Conservation (phyloP, 1,140 invertebrate genomes). For the Goniozus legneri region DNA sequence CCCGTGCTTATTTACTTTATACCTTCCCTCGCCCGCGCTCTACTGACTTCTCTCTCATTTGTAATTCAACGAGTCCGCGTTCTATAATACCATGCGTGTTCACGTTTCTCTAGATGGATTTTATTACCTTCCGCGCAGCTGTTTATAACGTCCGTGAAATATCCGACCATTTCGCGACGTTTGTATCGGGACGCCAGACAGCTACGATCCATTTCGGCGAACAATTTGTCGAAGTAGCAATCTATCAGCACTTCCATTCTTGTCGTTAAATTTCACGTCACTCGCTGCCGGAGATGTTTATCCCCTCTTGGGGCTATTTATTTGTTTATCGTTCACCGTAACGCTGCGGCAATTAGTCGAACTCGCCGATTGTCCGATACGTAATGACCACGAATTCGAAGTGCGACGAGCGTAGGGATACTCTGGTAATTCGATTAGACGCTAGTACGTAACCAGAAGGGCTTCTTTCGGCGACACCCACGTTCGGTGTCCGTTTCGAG, state of each 20-base stretch:
- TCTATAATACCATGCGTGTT: no score
- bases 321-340: no score
- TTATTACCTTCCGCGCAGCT: conserved; percentile 61
- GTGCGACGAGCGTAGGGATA: no score
- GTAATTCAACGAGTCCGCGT: no score
- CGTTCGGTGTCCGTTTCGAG: no score
- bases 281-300: no score
- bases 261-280: no score
- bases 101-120: not conserved
- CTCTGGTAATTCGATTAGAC: conserved; percentile 46
- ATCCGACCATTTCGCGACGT: conserved; percentile 62
- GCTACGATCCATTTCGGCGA: conserved; percentile 62
- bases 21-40: not conserved
- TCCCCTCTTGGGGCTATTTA: no score
- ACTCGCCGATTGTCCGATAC: no score
- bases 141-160: conserved; percentile 67
- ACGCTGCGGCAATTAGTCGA: no score
- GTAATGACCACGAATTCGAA: no score
- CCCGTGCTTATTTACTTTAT: not conserved
- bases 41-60: not conserved
- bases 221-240: conserved; percentile 67
- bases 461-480: conserved; percentile 32
- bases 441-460: conserved; percentile 27
- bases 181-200: conserved; percentile 62
- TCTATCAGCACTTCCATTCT: conserved; percentile 67